These are phyloP conservation scores for Anguilla japonica DNA, from an alignment of 2,113 vertebrate genomes.

Conservation along the genomic window DNA sequence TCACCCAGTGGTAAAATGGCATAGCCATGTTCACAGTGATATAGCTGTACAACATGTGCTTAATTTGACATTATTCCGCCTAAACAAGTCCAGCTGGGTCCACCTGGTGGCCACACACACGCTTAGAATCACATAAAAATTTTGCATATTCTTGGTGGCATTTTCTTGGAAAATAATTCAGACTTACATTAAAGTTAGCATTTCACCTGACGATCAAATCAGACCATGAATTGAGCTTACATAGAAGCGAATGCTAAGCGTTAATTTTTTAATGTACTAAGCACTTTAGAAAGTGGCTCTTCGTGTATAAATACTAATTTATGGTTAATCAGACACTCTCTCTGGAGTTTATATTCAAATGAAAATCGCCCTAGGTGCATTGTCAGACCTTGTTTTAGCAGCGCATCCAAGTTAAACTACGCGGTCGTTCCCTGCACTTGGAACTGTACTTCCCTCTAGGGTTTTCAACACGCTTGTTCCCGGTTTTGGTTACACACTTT, in stretches of 20 bases:
- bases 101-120: background rate
- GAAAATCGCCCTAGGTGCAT: background rate
- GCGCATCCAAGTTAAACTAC: background rate
- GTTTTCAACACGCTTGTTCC: too few relatives aligned
- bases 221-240: background rate
- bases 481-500: too few relatives aligned
- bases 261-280: background rate
- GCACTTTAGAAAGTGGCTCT: background rate
- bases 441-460: too few relatives aligned
- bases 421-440: too few relatives aligned
- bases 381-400: background rate
- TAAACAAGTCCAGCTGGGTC: background rate
- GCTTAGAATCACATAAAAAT: background rate
- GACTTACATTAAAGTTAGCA: too few relatives aligned
- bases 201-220: background rate
- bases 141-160: too few relatives aligned
- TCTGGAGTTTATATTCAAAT: background rate
- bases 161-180: too few relatives aligned
- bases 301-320: background rate
- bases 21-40: too few relatives aligned
- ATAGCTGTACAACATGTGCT: too few relatives aligned
- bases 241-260: background rate
- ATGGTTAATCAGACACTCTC: background rate
- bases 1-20: too few relatives aligned
- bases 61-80: too few relatives aligned